Evolutionary conservation across 2,888 invertebrate species (phyloP).

Genomic region (Cantharis flavilabris): DNA sequence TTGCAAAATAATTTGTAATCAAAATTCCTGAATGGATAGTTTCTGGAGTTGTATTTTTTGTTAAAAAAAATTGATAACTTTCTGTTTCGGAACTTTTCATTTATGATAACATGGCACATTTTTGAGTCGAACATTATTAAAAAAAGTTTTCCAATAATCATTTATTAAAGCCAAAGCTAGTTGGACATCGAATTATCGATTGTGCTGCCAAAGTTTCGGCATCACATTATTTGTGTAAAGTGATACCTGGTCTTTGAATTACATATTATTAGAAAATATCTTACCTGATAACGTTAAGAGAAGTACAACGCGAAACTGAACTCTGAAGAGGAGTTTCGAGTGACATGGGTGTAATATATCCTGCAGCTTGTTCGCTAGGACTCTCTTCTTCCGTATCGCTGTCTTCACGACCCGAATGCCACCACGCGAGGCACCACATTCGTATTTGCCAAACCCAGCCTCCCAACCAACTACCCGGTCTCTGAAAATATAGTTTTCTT

Average conservation of each 20-base stretch:
- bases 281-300: slow-evolving; percentile 75
- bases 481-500: slow-evolving; percentile 33
- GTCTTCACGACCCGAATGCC: slow-evolving; percentile 87
- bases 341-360: slow-evolving; percentile 79
- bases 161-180: background rate
- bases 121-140: background rate
- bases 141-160: background rate
- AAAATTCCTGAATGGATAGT: background rate
- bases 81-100: background rate
- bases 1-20: background rate
- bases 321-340: slow-evolving; percentile 87
- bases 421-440: slow-evolving; percentile 88
- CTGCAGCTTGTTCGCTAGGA: slow-evolving; percentile 67
- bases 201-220: background rate
- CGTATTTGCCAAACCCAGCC: slow-evolving; percentile 55
- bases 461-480: slow-evolving; percentile 52
- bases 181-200: background rate
- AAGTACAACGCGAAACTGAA: slow-evolving; percentile 84
- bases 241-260: background rate
- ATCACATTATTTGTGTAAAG: background rate
- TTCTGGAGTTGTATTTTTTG: background rate
- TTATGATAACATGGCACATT: background rate
- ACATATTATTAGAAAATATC: background rate
- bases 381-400: slow-evolving; percentile 80
- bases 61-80: background rate